Evolutionary conservation across 2,113 vertebrate genomes (phyloP).

Genomic region (Vulpes lagopus): DNA sequence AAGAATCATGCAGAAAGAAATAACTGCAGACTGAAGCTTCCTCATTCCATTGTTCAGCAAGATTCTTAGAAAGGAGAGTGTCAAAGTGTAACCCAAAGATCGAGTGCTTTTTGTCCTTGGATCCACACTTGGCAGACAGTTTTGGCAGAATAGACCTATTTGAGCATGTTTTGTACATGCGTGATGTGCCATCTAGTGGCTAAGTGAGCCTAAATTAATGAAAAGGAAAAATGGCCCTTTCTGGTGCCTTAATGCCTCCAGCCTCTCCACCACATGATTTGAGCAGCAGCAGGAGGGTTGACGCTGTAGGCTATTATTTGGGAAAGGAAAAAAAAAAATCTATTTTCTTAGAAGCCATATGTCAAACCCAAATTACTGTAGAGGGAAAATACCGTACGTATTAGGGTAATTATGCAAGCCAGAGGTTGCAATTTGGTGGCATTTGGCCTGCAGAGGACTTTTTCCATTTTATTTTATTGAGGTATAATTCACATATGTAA

Average conservation of each 20-base stretch:
- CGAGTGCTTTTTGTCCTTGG: background rate
- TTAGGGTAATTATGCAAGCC: background rate
- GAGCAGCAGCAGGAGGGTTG: background rate
- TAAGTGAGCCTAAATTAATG: background rate
- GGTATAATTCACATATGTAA: background rate
- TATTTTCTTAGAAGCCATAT: background rate
- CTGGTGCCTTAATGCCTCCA: background rate
- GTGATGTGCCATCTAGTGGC: constrained; percentile 82
- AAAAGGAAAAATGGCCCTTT: background rate
- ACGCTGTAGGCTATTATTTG: background rate
- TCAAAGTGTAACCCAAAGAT: background rate
- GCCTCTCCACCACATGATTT: background rate
- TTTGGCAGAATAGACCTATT: background rate
- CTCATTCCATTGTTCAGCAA: background rate
- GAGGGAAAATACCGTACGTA: background rate
- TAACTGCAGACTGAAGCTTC: background rate
- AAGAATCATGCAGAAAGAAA: background rate
- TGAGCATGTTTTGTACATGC: background rate
- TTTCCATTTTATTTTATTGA: background rate
- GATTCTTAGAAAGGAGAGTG: background rate
- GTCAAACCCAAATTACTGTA: background rate
- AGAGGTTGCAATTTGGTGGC: background rate
- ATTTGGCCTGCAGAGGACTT: background rate
- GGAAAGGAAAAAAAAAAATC: background rate
- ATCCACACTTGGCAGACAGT: background rate